Evolutionary conservation across 1,140 invertebrate genomes (phyloP).

Genomic region (Whitmania pigra): DNA sequence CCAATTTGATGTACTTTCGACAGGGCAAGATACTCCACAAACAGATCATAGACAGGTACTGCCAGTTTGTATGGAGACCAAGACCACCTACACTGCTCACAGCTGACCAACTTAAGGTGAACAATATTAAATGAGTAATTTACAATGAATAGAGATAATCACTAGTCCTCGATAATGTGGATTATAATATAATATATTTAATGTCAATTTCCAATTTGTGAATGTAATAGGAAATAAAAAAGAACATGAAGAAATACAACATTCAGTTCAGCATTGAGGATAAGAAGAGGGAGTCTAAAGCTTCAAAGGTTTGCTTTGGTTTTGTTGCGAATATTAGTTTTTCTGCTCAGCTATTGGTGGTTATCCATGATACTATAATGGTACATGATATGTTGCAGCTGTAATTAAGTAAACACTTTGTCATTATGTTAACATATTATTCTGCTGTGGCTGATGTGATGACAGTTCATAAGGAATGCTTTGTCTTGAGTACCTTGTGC

Average conservation of each 20-base stretch:
- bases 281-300: conserved; percentile 75
- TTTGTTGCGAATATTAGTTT: conserved; percentile 2
- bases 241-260: conserved; percentile 94
- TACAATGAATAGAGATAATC: not conserved
- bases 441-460: too few relatives aligned
- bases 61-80: conserved; percentile 89
- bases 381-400: not conserved
- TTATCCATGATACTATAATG: not conserved
- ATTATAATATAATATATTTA: too few relatives aligned
- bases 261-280: conserved; percentile 91
- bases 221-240: conserved; percentile 75
- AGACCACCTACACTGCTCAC: conserved; percentile 71
- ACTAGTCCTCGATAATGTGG: too few relatives aligned
- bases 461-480: too few relatives aligned
- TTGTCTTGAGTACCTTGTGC: too few relatives aligned
- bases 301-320: conserved; percentile 61
- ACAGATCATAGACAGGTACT: conserved; percentile 77
- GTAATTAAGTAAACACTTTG: not conserved
- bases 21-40: conserved; percentile 58
- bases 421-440: too few relatives aligned
- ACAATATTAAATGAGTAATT: not conserved
- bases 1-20: not conserved
- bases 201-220: not conserved
- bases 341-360: not conserved
- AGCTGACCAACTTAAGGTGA: conserved; percentile 48